Evolutionary conservation across 2,888 invertebrate genomes (phyloP).

Genomic region (Philereme vetulata): DNA sequence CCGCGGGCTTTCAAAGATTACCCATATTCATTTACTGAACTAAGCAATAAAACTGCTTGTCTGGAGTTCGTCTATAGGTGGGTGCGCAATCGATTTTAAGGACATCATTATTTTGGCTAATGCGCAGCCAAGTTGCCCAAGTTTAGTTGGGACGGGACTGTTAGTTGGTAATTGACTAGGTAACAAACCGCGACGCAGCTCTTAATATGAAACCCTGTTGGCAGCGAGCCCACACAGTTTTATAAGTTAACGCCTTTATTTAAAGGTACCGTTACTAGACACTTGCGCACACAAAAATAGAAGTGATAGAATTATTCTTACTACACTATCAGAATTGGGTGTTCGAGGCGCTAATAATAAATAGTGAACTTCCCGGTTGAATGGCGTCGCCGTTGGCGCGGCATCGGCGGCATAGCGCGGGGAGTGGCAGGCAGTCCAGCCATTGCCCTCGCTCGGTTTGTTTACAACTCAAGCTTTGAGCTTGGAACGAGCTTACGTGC

Average conservation of each 20-base stretch:
- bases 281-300: background rate
- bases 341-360: conserved; percentile 79
- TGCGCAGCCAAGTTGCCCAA: too few relatives aligned
- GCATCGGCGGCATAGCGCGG: conserved; percentile 59
- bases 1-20: conserved; percentile 17
- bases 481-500: conserved; percentile 56
- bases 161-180: too few relatives aligned
- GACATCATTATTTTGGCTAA: too few relatives aligned
- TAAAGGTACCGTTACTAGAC: background rate
- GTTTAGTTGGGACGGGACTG: too few relatives aligned
- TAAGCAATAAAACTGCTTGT: background rate
- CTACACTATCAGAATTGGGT: conserved; percentile 49
- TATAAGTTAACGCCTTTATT: background rate
- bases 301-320: background rate
- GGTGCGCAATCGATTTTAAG: too few relatives aligned
- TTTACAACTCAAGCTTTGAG: conserved; percentile 71
- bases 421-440: conserved; percentile 71
- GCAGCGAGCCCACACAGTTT: conserved; percentile 5
- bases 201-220: conserved; percentile 6
- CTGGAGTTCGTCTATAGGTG: too few relatives aligned
- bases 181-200: conserved; percentile 1
- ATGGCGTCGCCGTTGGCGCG: conserved; percentile 71
- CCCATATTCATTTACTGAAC: conserved; percentile 1
- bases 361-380: conserved; percentile 82
- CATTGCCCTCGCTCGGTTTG: conserved; percentile 82